A percentile compares a stretch with the other conserved stretches of the same genome.
phyloP scores from a whole-genome alignment of 2,888 invertebrate species.

The Archaeoteleia sp. region DNA sequence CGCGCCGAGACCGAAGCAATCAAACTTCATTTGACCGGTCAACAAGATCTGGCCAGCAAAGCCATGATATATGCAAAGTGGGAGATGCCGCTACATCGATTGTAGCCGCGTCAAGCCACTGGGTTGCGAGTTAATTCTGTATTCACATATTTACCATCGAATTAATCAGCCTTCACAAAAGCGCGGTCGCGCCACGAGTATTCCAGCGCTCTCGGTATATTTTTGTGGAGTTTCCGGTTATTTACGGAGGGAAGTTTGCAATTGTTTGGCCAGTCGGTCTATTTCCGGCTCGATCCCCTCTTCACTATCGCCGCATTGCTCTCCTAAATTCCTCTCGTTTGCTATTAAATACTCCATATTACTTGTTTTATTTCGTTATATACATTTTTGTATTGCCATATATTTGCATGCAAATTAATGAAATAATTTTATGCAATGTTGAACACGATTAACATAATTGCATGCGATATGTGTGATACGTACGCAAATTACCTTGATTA shows the following conservation, averaged over 20 bases:
- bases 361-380: no score
- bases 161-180: slow-evolving; percentile 67
- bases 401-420: no score
- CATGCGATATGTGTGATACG: no score
- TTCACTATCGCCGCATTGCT: slow-evolving; percentile 38
- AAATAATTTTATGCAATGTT: no score
- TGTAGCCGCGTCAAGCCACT: slow-evolving; percentile 39
- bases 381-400: no score
- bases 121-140: slow-evolving; percentile 63
- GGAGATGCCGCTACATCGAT: slow-evolving; percentile 39
- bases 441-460: no score
- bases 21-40: slow-evolving; percentile 36
- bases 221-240: slow-evolving; percentile 66
- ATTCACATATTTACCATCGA: slow-evolving; percentile 65
- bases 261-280: slow-evolving; percentile 69
- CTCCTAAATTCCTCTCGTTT: slow-evolving; percentile 38
- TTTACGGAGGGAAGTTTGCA: slow-evolving; percentile 69
- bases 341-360: slow-evolving; percentile 34
- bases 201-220: slow-evolving; percentile 56
- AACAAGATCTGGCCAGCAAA: slow-evolving; percentile 34
- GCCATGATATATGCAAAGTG: slow-evolving; percentile 39
- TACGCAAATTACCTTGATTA: no score
- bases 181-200: slow-evolving; percentile 57
- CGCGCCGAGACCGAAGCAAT: no score
- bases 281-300: slow-evolving; percentile 64